Evolutionary conservation across 2,113 vertebrate species (phyloP).

Genomic region (Neopipo cinnamomea): DNA sequence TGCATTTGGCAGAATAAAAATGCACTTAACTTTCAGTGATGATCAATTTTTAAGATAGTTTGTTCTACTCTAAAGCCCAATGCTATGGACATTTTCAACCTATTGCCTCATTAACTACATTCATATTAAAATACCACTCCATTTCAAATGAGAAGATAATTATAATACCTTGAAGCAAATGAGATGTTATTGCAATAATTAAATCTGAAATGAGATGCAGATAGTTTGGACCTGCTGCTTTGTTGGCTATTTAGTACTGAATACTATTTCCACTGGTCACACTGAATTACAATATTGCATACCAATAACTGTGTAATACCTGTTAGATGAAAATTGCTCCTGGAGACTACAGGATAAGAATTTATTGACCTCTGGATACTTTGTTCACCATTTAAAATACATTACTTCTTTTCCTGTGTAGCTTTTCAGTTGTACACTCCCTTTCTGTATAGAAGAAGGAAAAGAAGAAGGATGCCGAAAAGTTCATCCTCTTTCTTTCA

Average conservation of each 20-base stretch:
- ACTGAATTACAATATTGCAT: conserved; percentile 50
- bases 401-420: not conserved
- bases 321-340: conserved; percentile 29
- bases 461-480: not conserved
- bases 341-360: not conserved
- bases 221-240: conserved; percentile 66
- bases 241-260: conserved; percentile 54
- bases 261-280: conserved; percentile 62
- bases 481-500: not conserved
- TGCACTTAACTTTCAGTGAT: conserved; percentile 24
- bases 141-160: conserved; percentile 76
- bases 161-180: conserved; percentile 78
- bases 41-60: conserved; percentile 64
- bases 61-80: conserved; percentile 68
- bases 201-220: conserved; percentile 72
- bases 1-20: conserved; percentile 41
- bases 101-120: conserved; percentile 75
- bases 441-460: not conserved
- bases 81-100: conserved; percentile 67
- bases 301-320: conserved; percentile 39
- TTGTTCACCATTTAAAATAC: not conserved
- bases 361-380: conserved; percentile 27
- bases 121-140: conserved; percentile 74
- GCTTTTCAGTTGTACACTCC: not conserved
- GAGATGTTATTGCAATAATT: conserved; percentile 77